These are phyloP conservation scores for Aurelia aurita DNA, from an alignment of 30 jellyfish, hydroid and myxozoan species.

Conservation along the genomic window DNA sequence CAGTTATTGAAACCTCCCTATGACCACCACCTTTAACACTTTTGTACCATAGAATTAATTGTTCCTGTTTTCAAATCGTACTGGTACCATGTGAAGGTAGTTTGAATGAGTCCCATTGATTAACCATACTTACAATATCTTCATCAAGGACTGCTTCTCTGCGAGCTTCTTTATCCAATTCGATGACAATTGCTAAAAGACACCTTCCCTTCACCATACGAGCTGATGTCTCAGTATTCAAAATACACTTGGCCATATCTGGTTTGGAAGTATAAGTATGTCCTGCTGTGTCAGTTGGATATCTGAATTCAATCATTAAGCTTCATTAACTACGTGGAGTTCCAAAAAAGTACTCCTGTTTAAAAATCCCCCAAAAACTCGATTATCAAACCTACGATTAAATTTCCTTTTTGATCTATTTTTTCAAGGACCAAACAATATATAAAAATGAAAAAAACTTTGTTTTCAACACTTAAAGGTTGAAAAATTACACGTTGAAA, in stretches of 20 bases:
- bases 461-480: no score
- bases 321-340: no score
- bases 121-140: constrained; percentile 36
- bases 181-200: constrained; percentile 1
- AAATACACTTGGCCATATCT: not conserved
- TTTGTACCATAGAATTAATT: not conserved
- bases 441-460: no score
- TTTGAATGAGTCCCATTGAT: no score
- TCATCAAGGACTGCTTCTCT: constrained; percentile 21
- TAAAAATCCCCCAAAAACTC: no score
- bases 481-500: no score
- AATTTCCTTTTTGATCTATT: no score
- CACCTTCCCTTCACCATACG: not conserved
- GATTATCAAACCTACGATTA: no score
- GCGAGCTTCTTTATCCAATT: constrained; percentile 8
- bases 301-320: not conserved
- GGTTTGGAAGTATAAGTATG: not conserved
- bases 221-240: not conserved
- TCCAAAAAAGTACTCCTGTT: no score
- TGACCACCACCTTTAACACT: not conserved
- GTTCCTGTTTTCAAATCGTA: not conserved
- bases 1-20: no score
- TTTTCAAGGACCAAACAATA: no score
- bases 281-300: constrained; percentile 19
- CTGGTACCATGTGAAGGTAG: not conserved